A percentile compares a stretch with the other conserved stretches of the same genome.
phyloP scores from a whole-genome alignment of 2,888 invertebrate species.

The Drosophila vallismaia region DNA sequence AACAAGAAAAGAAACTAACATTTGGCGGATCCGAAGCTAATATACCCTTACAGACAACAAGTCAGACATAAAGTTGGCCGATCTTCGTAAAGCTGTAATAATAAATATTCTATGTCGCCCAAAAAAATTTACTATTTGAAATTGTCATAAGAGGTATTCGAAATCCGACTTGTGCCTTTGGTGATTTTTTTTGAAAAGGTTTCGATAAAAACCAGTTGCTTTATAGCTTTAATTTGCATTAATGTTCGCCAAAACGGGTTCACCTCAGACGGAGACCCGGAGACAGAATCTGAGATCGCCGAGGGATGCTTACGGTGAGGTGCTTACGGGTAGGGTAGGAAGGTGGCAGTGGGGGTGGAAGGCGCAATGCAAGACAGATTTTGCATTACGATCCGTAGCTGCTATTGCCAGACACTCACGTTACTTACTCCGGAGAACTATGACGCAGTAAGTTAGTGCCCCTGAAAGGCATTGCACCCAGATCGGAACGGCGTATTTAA shows the following conservation, averaged over 20 bases:
- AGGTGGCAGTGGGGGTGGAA: neutral
- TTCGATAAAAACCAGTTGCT: conserved; percentile 66
- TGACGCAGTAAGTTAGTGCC: conserved; percentile 49
- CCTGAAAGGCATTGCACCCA: conserved; percentile 27
- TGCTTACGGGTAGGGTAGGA: neutral
- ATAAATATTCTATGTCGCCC: no score
- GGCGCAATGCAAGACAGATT: conserved; percentile 5
- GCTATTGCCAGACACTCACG: neutral
- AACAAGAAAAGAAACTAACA: conserved; percentile 9
- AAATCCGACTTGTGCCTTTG: neutral
- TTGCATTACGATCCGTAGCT: conserved; percentile 19
- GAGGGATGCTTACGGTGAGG: conserved; percentile 5
- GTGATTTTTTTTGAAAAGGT: conserved; percentile 45
- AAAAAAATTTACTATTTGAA: neutral
- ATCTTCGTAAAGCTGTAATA: no score
- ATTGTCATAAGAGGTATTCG: neutral
- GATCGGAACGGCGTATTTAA: conserved; percentile 71
- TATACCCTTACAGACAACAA: neutral
- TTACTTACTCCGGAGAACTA: conserved; percentile 46
- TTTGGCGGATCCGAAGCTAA: neutral
- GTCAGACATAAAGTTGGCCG: no score
- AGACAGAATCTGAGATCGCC: conserved; percentile 30
- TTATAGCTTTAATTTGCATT: conserved; percentile 75
- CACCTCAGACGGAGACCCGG: conserved; percentile 32
- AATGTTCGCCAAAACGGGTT: conserved; percentile 60